Percentiles rank a stretch among this genome's conserved stretches.
Evolutionary conservation across 2,797 vertebrate species (phyloP).

Genomic region (Sebastes cheni): DNA sequence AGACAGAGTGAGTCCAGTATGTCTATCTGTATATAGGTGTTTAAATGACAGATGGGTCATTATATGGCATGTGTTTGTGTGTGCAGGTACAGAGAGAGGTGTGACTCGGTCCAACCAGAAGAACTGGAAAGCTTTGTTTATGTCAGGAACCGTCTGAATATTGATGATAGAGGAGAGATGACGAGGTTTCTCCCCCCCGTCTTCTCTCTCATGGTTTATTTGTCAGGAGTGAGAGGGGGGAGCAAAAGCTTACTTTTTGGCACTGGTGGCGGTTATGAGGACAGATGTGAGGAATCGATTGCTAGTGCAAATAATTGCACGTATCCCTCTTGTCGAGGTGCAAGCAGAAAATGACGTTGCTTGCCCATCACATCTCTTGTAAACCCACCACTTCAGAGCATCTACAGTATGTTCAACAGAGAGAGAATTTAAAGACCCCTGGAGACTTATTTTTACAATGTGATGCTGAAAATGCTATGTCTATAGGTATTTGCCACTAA

Average conservation of each 20-base stretch:
- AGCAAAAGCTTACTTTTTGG: slow-evolving; percentile 14
- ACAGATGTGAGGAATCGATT: neutral
- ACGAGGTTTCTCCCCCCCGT: neutral
- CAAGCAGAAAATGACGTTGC: neutral
- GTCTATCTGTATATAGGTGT: neutral
- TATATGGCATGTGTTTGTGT: neutral
- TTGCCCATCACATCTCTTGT: neutral
- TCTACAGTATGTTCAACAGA: neutral
- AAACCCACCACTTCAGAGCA: neutral
- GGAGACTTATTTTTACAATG: neutral
- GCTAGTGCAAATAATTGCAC: slow-evolving; percentile 21
- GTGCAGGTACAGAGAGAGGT: neutral
- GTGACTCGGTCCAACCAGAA: neutral
- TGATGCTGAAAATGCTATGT: neutral
- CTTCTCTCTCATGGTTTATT: slow-evolving; percentile 11
- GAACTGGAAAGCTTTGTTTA: slow-evolving; percentile 28
- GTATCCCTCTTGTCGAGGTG: neutral
- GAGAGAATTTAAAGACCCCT: neutral
- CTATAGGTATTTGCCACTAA: neutral
- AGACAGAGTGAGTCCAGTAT: neutral
- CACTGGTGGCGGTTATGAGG: neutral
- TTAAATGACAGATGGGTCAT: slow-evolving; percentile 1
- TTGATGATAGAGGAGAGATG: slow-evolving; percentile 23
- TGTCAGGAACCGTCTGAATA: slow-evolving; percentile 21
- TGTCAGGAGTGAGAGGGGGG: slow-evolving; percentile 28